Base-by-base conservation (phyloP, 2,888 invertebrate species). In the Caenorhabditis sp. region DNA sequence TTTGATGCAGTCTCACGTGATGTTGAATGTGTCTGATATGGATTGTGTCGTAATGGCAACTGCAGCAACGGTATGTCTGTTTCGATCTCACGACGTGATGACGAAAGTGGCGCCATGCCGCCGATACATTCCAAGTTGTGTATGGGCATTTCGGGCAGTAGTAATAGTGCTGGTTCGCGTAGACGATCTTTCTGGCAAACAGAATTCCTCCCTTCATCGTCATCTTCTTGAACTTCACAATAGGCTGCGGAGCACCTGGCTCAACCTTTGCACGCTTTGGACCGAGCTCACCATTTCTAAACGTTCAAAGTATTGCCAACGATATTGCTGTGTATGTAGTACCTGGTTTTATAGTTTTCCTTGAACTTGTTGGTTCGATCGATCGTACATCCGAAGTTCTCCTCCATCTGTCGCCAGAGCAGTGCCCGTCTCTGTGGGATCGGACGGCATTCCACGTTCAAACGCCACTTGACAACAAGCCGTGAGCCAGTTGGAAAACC, bases 71-170 rank as follows among this genome's bases (percentile, higher is more conserved):
- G 41, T 41, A 56, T 0, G 48, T 22, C 4, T 30, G n/a, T 1
- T 11, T 30, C 30, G 56, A 41, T 5, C 5, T 1, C 5, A 39
- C 30, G 22, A 32, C 15, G 41, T 66, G 66, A 11, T 66, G 46
- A 20, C 56, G 56, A 27, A 37, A 37, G 20, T 66, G 66, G 7
- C 48, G 56, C 66, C 56, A 58, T 2, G 56, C 39, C 0, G 66
- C 56, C 2, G 56, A 48, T 13, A 37, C 22, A 6, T 50, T 58
- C 66, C 56, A 66, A 1, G 48, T 41, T 11, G 35, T 35, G 37
- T 48, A 66, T 8, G 66, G 66, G 13, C 66, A 66, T 3, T 35
- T 8, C 0, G 22, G 30, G 24, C 66, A 66, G 4, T 56, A 3
- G 37, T 56, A 66, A 32, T 48, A 48, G 11, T 46, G 15, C 1